Percentiles rank a stretch among this genome's conserved stretches.
These are phyloP conservation scores for Cryptocephalus primarius DNA, from an alignment of 2,888 invertebrate genomes.

Conservation along the genomic window DNA sequence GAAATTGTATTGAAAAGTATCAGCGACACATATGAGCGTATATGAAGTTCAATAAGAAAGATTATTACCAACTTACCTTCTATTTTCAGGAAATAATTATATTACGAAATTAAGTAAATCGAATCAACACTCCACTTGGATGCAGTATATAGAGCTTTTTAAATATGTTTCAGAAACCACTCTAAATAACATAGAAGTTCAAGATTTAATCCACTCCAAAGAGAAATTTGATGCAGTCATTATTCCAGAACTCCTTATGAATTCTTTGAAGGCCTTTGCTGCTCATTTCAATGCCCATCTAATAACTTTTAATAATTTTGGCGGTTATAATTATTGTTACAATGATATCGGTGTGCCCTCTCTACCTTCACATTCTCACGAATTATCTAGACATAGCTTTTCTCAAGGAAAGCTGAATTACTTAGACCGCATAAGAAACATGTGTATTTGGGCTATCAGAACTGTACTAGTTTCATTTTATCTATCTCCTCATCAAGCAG, in stretches of 20 bases:
- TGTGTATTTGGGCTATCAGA: slow-evolving; percentile 21
- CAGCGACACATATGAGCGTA: too few species aligned
- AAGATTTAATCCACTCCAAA: slow-evolving; percentile 25
- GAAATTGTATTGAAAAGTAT: slow-evolving; percentile 20
- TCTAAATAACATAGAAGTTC: slow-evolving; percentile 29
- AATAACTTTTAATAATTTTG: slow-evolving; percentile 25
- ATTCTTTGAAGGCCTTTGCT: slow-evolving; percentile 33
- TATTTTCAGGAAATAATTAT: too few species aligned
- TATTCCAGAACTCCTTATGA: slow-evolving; percentile 39
- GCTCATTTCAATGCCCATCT: slow-evolving; percentile 28
- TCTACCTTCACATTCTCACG: background rate
- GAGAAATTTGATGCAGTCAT: slow-evolving; percentile 30
- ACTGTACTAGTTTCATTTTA: slow-evolving; percentile 11
- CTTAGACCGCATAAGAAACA: slow-evolving; percentile 41
- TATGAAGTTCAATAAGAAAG: too few species aligned
- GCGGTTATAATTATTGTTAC: too few species aligned
- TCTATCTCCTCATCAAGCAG: slow-evolving; percentile 17
- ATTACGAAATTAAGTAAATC: too few species aligned
- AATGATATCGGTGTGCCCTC: too few species aligned
- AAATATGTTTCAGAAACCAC: slow-evolving; percentile 3
- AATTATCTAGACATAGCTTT: background rate
- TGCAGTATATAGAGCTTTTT: too few species aligned
- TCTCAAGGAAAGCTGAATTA: slow-evolving; percentile 36
- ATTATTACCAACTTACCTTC: too few species aligned
- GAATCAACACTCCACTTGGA: too few species aligned